Conservation (phyloP, 2,113 vertebrate genomes). For the Sylvilagus bachmani region DNA sequence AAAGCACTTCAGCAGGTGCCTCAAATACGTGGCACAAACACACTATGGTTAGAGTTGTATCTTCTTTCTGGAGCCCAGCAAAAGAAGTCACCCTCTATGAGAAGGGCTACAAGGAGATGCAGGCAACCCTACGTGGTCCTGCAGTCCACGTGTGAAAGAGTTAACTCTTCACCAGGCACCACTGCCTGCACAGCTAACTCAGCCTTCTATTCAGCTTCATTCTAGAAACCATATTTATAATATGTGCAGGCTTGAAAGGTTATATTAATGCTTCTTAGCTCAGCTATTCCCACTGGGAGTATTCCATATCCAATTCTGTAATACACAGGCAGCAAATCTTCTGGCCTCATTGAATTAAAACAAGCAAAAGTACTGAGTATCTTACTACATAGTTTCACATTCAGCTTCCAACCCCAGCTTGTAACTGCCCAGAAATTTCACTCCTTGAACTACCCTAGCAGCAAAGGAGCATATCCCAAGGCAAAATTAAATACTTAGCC, state of each 20-base stretch:
- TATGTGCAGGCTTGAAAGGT: conserved; percentile 6
- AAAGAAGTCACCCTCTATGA: not conserved
- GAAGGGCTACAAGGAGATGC: not conserved
- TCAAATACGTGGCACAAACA: not conserved
- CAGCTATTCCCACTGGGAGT: not conserved
- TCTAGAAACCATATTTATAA: conserved; percentile 42
- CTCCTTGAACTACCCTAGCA: not conserved
- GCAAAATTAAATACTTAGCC: not conserved
- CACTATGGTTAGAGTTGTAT: not conserved
- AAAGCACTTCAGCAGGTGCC: not conserved
- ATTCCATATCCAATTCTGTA: not conserved
- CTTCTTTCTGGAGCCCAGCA: not conserved
- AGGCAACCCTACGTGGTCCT: not conserved
- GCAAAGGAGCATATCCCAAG: not conserved
- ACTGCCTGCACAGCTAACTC: not conserved
- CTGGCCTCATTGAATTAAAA: not conserved
- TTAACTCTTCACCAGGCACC: not conserved
- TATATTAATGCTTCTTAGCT: conserved; percentile 46
- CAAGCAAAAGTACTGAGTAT: not conserved
- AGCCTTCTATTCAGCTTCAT: not conserved
- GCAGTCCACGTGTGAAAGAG: not conserved
- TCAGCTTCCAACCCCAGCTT: not conserved
- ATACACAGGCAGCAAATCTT: not conserved
- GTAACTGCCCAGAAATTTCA: not conserved
- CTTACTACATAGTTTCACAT: not conserved